Evolutionary conservation across 92 coral and sea anemone species (phyloP).

Genomic region (Epizoanthus illoricatus): DNA sequence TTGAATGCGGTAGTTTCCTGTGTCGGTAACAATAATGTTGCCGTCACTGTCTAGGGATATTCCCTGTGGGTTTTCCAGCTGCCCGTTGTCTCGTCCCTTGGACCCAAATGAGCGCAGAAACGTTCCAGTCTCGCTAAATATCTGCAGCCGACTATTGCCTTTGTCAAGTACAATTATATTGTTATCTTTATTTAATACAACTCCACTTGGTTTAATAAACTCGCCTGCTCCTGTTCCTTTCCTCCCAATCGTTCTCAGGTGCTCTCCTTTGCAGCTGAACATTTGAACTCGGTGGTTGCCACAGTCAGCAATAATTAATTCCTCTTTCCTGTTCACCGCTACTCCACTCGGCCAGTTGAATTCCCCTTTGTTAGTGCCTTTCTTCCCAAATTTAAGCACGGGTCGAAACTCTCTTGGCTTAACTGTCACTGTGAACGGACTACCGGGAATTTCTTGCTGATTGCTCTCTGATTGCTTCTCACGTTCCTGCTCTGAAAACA

Average conservation of each 20-base stretch:
- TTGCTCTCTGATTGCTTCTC: not conserved
- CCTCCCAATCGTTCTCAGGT: slow-evolving; percentile 32
- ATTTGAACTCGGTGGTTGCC: slow-evolving; percentile 46
- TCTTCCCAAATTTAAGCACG: slow-evolving; percentile 36
- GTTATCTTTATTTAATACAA: slow-evolving; percentile 24
- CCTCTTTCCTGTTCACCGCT: slow-evolving; percentile 40
- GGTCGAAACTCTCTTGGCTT: slow-evolving; percentile 46
- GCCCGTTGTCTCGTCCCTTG: slow-evolving; percentile 28
- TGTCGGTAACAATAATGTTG: slow-evolving; percentile 43
- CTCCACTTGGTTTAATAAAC: slow-evolving; percentile 47
- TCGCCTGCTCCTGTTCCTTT: slow-evolving; percentile 37
- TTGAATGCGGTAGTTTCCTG: slow-evolving; percentile 47
- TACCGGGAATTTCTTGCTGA: slow-evolving; percentile 39
- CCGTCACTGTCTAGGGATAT: slow-evolving; percentile 40
- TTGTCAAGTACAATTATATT: slow-evolving; percentile 47
- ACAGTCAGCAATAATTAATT: slow-evolving; percentile 41
- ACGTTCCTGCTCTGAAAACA: slow-evolving; percentile 19
- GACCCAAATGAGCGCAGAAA: slow-evolving; percentile 37
- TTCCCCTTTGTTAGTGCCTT: slow-evolving; percentile 37
- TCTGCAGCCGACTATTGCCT: slow-evolving; percentile 44
- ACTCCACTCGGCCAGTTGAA: slow-evolving; percentile 48
- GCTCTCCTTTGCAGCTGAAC: slow-evolving; percentile 31
- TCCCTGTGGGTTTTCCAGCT: slow-evolving; percentile 50
- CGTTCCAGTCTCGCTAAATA: slow-evolving; percentile 31
- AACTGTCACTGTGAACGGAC: slow-evolving; percentile 45